Percentiles rank a stretch among this genome's conserved stretches.
Evolutionary conservation across 2,888 invertebrate genomes (phyloP).

Genomic region (Caenorhabditis sp.): DNA sequence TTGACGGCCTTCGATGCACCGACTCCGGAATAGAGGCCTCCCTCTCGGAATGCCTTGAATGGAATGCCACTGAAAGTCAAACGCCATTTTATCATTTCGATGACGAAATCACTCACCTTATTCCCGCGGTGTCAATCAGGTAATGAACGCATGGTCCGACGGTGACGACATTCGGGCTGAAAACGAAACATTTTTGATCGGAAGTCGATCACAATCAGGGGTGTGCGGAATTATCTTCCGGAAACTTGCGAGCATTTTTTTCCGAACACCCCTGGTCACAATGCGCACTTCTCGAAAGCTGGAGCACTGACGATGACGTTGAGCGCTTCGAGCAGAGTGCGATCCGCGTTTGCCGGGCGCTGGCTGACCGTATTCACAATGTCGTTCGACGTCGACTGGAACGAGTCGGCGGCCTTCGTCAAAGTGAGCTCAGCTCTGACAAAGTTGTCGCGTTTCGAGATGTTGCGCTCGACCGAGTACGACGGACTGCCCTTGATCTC

Average conservation of each 20-base stretch:
- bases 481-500: not conserved
- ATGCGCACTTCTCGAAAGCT: conserved; percentile 20
- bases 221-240: not conserved
- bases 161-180: conserved; percentile 17
- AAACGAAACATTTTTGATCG: not conserved
- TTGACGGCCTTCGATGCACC: conserved; percentile 23
- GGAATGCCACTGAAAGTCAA: too few species aligned
- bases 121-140: not conserved
- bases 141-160: conserved; percentile 21
- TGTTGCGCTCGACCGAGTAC: not conserved
- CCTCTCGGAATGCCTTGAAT: not conserved
- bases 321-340: conserved; percentile 17
- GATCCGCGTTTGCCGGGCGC: conserved; percentile 1
- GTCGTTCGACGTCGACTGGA: conserved; percentile 23
- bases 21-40: not conserved
- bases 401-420: not conserved
- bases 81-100: too few species aligned
- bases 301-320: conserved; percentile 1
- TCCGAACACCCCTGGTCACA: too few species aligned
- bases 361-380: not conserved
- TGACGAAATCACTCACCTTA: too few species aligned
- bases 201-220: not conserved
- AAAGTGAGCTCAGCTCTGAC: conserved; percentile 2
- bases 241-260: not conserved
- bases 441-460: conserved; percentile 15